Evolutionary conservation across 2,797 vertebrate genomes (phyloP).

Genomic region (Chloroceryle inda): DNA sequence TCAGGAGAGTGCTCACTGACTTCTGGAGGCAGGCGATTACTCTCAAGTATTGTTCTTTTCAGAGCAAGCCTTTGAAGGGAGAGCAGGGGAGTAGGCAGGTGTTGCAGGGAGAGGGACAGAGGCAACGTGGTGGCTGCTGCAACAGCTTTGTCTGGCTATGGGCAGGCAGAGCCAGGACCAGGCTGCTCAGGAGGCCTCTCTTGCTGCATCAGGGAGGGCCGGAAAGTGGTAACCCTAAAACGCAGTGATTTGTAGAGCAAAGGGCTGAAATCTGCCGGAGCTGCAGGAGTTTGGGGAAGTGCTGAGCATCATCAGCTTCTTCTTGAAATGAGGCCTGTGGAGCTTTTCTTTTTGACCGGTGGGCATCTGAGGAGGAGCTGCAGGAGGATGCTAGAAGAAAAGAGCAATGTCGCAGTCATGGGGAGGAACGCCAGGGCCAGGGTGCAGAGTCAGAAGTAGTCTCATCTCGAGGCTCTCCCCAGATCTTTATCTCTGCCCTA

Average conservation of each 20-base stretch:
- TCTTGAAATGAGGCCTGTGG: fast-evolving
- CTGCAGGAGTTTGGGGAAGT: neutral
- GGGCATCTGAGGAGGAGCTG: neutral
- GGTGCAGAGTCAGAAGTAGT: neutral
- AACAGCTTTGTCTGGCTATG: neutral
- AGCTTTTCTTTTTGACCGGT: neutral
- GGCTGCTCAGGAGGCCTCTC: neutral
- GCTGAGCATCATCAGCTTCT: neutral
- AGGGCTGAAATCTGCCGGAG: constrained; percentile 17
- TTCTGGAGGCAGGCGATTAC: neutral
- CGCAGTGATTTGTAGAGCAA: neutral
- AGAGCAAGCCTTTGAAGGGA: neutral
- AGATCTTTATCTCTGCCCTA: neutral
- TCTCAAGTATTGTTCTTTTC: constrained; percentile 7
- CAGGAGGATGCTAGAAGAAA: neutral
- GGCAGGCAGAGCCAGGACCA: fast-evolving
- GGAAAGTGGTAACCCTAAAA: neutral
- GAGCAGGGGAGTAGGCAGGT: neutral
- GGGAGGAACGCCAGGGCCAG: neutral
- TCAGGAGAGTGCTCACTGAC: neutral
- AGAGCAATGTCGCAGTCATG: neutral
- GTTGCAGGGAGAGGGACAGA: neutral
- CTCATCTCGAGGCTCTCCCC: neutral
- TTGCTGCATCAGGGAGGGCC: neutral
- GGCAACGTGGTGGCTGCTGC: fast-evolving